phyloP scores from a whole-genome alignment of 2,113 vertebrate species.

The Passer montanus region DNA sequence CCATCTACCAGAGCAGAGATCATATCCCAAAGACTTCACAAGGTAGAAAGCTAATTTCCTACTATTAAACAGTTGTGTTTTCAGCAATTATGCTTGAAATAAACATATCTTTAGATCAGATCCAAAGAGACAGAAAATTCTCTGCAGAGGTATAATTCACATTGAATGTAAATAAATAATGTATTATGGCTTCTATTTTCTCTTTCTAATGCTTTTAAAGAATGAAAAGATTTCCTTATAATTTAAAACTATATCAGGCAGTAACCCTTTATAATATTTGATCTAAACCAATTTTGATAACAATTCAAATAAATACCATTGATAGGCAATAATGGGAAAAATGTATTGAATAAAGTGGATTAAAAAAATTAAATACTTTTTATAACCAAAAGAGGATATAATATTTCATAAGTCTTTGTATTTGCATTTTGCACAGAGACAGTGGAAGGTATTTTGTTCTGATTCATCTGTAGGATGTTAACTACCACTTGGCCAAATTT shows the following conservation, averaged over 20 bases:
- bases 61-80: background rate
- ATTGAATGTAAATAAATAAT: background rate
- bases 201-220: background rate
- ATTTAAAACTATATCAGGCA: background rate
- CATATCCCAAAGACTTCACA: background rate
- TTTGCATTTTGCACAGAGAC: background rate
- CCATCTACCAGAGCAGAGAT: background rate
- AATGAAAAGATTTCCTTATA: background rate
- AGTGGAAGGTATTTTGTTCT: background rate
- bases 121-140: background rate
- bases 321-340: background rate
- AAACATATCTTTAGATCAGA: background rate
- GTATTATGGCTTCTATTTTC: background rate
- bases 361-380: background rate
- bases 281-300: background rate
- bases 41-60: background rate
- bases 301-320: background rate
- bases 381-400: background rate
- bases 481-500: slow-evolving; percentile 35
- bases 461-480: background rate
- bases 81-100: background rate
- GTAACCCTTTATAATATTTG: background rate
- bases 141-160: background rate
- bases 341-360: background rate
- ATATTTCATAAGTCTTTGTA: background rate